Conservation (phyloP, 2,113 vertebrate genomes). For the Platichthys stellatus region DNA sequence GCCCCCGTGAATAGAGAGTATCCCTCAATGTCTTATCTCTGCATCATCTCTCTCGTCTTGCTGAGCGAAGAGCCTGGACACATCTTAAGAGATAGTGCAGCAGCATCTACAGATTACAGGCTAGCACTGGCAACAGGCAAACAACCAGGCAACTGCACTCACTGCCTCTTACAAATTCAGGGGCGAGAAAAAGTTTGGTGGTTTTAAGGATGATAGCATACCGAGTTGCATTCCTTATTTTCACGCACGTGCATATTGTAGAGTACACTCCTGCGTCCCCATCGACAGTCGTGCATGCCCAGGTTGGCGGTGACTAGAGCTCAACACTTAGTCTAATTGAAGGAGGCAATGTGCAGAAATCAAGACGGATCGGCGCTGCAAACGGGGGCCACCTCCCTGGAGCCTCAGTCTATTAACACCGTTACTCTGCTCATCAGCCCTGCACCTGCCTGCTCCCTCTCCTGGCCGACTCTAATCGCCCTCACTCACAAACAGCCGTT, state of each 20-base stretch:
- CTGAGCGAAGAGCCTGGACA: constrained; percentile 65
- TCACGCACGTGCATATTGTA: constrained; percentile 44
- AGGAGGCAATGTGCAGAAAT: constrained; percentile 81
- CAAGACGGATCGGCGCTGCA: constrained; percentile 80
- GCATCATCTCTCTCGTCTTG: constrained; percentile 69
- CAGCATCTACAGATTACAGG: constrained; percentile 59
- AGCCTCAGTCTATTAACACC: constrained; percentile 81
- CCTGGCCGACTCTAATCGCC: constrained; percentile 76
- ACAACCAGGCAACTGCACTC: constrained; percentile 31
- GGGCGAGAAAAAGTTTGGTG: constrained; percentile 10
- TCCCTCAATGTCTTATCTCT: constrained; percentile 77
- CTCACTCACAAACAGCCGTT: constrained; percentile 78
- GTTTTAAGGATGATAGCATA: constrained; percentile 32
- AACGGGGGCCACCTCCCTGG: constrained; percentile 78
- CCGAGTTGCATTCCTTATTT: constrained; percentile 43
- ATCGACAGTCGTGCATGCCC: constrained; percentile 30
- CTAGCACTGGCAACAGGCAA: constrained; percentile 9
- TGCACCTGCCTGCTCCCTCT: constrained; percentile 79
- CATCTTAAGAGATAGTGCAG: constrained; percentile 66
- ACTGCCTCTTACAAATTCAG: constrained; percentile 30
- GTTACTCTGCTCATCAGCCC: constrained; percentile 83
- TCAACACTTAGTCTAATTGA: constrained; percentile 80
- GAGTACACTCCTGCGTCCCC: constrained; percentile 19
- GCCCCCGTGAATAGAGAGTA: constrained; percentile 70
- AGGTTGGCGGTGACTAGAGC: constrained; percentile 65